Evolutionary conservation across 2,797 vertebrate species (phyloP).

Genomic region (Psittacula derbiana): DNA sequence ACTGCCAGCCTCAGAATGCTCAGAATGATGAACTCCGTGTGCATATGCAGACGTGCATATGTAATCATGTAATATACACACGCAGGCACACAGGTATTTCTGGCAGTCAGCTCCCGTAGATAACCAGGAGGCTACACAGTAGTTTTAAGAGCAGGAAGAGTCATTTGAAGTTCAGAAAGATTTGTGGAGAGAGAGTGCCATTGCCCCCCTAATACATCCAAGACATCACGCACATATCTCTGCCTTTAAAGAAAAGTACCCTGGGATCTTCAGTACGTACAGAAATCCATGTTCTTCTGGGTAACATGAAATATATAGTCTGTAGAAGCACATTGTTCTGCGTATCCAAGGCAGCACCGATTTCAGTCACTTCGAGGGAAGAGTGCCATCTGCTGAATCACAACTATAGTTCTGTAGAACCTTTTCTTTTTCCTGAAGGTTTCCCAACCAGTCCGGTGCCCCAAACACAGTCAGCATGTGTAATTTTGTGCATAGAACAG

Average conservation of each 20-base stretch:
- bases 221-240: rapidly evolving
- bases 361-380: slow-evolving; percentile 16
- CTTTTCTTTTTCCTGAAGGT: not conserved
- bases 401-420: not conserved
- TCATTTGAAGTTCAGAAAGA: not conserved
- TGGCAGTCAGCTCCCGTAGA: not conserved
- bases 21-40: not conserved
- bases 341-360: not conserved
- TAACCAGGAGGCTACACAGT: not conserved
- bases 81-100: not conserved
- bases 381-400: slow-evolving; percentile 69
- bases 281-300: not conserved
- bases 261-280: not conserved
- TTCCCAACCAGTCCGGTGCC: not conserved
- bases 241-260: not conserved
- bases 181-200: not conserved
- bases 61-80: not conserved
- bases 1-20: not conserved
- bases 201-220: not conserved
- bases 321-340: not conserved
- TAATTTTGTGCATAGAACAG: not conserved
- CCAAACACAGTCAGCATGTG: not conserved
- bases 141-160: not conserved
- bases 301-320: not conserved
- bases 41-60: not conserved